Percentiles rank a stretch among this genome's conserved stretches.
Conservation (phyloP, 2,888 invertebrate species). For the Litoditis marina region DNA sequence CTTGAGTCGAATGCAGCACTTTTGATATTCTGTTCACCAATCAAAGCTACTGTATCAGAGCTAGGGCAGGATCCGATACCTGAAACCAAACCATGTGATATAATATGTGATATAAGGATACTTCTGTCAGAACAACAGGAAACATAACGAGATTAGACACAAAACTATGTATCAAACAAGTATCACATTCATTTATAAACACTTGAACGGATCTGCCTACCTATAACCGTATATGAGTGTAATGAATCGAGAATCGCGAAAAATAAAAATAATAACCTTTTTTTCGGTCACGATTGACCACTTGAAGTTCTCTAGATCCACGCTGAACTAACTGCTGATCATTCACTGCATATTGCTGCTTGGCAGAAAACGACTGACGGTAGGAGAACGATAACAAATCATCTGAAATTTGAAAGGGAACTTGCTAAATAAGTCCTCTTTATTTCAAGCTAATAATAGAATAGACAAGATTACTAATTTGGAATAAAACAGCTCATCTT, state of each 20-base stretch:
- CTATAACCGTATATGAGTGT: no score
- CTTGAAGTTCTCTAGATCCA: background rate
- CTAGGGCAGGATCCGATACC: slow-evolving; percentile 13
- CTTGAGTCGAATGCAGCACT: slow-evolving; percentile 20
- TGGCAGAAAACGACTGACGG: slow-evolving; percentile 1
- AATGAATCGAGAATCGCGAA: no score
- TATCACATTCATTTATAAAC: no score
- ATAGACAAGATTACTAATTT: no score
- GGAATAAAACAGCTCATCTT: no score
- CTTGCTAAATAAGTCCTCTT: background rate
- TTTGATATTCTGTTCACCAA: slow-evolving; percentile 23
- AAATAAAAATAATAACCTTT: no score
- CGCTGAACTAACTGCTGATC: background rate
- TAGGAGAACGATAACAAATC: slow-evolving; percentile 7
- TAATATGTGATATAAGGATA: no score
- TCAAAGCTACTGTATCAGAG: slow-evolving; percentile 18
- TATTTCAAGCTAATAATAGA: no score
- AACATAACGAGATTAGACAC: no score
- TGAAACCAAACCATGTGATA: background rate
- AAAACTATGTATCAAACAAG: no score
- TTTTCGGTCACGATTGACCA: slow-evolving; percentile 6
- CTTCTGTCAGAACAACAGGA: no score
- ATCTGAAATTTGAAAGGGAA: background rate
- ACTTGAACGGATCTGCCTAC: no score
- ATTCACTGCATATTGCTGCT: background rate